phyloP scores from a whole-genome alignment of 2,797 vertebrate species.

The Clarias fuscus region DNA sequence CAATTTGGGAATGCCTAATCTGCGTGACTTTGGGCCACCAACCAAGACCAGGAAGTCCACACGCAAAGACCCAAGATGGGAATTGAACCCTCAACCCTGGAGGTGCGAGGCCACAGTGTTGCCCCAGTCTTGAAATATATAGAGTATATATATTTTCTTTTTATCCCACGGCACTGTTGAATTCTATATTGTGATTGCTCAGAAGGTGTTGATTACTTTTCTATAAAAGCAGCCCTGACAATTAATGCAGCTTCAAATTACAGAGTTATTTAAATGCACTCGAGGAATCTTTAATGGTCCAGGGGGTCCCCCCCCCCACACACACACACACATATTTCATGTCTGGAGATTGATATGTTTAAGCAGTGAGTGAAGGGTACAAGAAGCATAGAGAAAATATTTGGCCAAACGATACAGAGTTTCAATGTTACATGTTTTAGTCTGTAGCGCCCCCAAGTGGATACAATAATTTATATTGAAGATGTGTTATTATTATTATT shows the following conservation, averaged over 20 bases:
- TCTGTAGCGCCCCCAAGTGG: conserved; percentile 31
- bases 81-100: too few species aligned
- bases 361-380: neutral
- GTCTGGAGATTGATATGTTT: neutral
- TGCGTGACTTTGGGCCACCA: too few species aligned
- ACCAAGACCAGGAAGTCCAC: neutral
- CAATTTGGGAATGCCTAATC: too few species aligned
- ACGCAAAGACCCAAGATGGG: neutral
- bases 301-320: neutral
- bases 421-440: neutral
- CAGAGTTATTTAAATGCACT: neutral
- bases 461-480: neutral
- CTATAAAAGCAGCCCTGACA: neutral
- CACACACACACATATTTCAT: neutral
- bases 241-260: neutral
- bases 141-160: neutral
- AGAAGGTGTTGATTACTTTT: neutral
- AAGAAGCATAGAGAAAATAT: neutral
- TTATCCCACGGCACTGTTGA: neutral
- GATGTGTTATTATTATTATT: neutral
- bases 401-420: neutral
- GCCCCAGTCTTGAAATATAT: neutral
- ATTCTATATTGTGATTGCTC: neutral
- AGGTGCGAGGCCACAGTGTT: too few species aligned
- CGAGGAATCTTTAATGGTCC: neutral